These are phyloP conservation scores for Vicugna pacos DNA, from an alignment of 2,113 vertebrate genomes.

Conservation along the genomic window DNA sequence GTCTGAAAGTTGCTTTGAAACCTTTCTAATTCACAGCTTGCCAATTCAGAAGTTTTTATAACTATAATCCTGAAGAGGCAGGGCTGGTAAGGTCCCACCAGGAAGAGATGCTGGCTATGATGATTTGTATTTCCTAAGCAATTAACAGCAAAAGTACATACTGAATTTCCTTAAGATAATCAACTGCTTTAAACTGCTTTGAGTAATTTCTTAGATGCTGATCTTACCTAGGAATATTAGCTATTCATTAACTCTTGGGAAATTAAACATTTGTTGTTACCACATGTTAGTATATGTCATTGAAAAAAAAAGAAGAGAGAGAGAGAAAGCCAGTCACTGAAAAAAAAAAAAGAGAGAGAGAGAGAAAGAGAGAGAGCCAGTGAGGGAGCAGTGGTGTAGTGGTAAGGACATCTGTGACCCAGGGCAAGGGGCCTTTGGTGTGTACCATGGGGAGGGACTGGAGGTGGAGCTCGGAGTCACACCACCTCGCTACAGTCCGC, in stretches of 20 bases:
- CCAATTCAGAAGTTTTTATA: background rate
- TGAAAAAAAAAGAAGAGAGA: background rate
- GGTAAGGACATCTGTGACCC: too few species aligned
- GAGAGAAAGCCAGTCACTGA: background rate
- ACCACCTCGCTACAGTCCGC: fast-evolving
- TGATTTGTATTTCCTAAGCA: background rate
- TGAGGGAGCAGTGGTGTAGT: fast-evolving
- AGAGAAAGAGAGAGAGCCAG: background rate
- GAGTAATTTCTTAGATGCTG: background rate
- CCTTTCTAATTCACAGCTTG: background rate
- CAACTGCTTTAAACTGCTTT: background rate
- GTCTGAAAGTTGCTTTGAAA: background rate
- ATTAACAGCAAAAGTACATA: background rate
- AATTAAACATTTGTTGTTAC: background rate
- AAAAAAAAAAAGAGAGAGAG: background rate
- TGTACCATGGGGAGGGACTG: background rate
- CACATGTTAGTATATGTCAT: background rate
- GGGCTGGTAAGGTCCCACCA: background rate
- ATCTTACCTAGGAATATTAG: background rate
- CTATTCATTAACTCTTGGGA: background rate
- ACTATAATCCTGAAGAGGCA: background rate
- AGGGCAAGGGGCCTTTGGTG: background rate
- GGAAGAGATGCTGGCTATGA: background rate
- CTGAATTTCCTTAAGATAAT: background rate
- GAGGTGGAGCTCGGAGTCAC: background rate